These are phyloP conservation scores for Xenops minutus DNA, from an alignment of 2,797 vertebrate species.

Conservation along the genomic window DNA sequence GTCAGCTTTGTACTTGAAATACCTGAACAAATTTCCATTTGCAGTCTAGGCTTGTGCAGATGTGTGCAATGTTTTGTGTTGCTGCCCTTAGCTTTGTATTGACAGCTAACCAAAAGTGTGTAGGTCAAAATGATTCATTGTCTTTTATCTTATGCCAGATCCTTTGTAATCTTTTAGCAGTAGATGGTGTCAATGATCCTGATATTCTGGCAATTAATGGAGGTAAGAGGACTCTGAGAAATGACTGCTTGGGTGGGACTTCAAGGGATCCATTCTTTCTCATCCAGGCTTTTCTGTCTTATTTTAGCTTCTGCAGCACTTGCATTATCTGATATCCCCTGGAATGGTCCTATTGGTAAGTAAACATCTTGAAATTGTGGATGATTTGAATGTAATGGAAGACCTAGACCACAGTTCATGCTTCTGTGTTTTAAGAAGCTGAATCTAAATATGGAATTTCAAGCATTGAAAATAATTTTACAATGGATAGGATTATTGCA, in stretches of 20 bases:
- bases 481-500: neutral
- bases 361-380: neutral
- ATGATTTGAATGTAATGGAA: neutral
- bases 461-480: neutral
- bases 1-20: neutral
- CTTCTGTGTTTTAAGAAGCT: neutral
- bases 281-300: neutral
- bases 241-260: neutral
- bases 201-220: conserved; percentile 95
- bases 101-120: neutral
- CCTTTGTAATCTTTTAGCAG: conserved; percentile 95
- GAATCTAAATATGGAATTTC: neutral
- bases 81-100: neutral
- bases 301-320: conserved; percentile 91
- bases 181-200: conserved; percentile 93
- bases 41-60: neutral
- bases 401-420: neutral
- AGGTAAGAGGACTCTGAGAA: conserved; percentile 76
- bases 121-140: conserved; percentile 45
- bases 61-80: neutral
- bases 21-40: neutral
- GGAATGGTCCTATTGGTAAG: conserved; percentile 95
- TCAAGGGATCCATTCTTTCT: neutral
- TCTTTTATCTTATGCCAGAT: conserved; percentile 76
- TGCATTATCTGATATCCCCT: conserved; percentile 94